These are phyloP conservation scores for Loris lydekkerianus DNA, from an alignment of 2,797 vertebrate genomes.

Conservation along the genomic window DNA sequence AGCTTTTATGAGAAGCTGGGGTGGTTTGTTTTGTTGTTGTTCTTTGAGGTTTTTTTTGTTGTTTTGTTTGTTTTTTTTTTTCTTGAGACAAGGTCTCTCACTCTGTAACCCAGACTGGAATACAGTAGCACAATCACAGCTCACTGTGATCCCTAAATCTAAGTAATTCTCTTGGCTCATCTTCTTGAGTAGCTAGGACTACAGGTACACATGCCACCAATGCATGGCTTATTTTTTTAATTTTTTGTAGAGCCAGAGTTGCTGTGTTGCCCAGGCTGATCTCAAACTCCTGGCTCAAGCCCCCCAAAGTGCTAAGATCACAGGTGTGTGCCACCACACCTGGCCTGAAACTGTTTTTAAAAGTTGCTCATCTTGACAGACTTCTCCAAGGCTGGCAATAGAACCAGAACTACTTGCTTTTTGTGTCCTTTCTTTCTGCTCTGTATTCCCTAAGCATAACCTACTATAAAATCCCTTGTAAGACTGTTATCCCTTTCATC, in stretches of 20 bases:
- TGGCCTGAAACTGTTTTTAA: neutral
- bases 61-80: no score
- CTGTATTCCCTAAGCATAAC: neutral
- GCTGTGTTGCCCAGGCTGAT: neutral
- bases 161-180: neutral
- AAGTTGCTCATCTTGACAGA: constrained; percentile 48
- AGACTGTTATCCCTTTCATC: neutral
- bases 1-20: neutral
- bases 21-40: neutral
- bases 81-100: neutral
- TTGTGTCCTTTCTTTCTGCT: neutral
- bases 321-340: neutral
- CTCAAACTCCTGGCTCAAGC: neutral
- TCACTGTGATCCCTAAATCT: neutral
- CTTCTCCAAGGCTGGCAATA: neutral
- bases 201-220: neutral
- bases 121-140: neutral
- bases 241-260: neutral
- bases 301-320: neutral
- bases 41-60: neutral
- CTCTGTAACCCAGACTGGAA: neutral
- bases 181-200: neutral
- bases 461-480: neutral
- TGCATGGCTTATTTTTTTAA: neutral
- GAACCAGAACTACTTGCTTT: neutral